Conservation (phyloP, 2,888 invertebrate species). For the Epinotia nisella region DNA sequence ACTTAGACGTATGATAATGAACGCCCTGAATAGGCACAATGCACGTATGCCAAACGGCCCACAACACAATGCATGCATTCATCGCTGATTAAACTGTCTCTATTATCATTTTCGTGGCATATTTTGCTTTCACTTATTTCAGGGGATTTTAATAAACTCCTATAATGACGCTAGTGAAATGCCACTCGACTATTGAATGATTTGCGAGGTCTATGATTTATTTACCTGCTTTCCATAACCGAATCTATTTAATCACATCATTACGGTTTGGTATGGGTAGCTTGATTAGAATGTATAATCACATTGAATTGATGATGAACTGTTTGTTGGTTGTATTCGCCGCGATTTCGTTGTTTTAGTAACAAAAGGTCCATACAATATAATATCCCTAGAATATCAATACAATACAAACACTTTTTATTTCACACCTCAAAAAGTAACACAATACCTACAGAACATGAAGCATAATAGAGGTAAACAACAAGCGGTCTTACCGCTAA, state of each 20-base stretch:
- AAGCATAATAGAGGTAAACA: too few species aligned
- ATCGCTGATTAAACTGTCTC: conserved; percentile 47
- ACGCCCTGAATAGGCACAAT: conserved; percentile 54
- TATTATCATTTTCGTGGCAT: conserved; percentile 36
- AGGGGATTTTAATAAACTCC: conserved; percentile 23
- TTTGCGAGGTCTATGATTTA: conserved; percentile 11
- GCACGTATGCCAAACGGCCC: conserved; percentile 50
- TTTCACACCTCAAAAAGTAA: too few species aligned
- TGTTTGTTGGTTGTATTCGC: background rate
- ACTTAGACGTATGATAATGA: conserved; percentile 27
- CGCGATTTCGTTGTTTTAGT: background rate
- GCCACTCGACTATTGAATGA: conserved; percentile 11
- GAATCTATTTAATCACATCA: background rate
- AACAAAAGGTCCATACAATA: too few species aligned
- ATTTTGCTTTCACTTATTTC: conserved; percentile 34
- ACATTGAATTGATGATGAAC: background rate
- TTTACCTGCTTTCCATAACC: background rate
- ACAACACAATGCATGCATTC: conserved; percentile 69
- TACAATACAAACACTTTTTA: too few species aligned
- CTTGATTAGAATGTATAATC: background rate
- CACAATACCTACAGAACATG: too few species aligned
- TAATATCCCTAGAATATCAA: background rate
- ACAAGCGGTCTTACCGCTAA: too few species aligned
- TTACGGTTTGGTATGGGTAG: background rate
- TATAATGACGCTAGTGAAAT: conserved; percentile 29